These are phyloP conservation scores for Melikaiella ostensackeni DNA, from an alignment of 2,888 invertebrate genomes.

Conservation along the genomic window DNA sequence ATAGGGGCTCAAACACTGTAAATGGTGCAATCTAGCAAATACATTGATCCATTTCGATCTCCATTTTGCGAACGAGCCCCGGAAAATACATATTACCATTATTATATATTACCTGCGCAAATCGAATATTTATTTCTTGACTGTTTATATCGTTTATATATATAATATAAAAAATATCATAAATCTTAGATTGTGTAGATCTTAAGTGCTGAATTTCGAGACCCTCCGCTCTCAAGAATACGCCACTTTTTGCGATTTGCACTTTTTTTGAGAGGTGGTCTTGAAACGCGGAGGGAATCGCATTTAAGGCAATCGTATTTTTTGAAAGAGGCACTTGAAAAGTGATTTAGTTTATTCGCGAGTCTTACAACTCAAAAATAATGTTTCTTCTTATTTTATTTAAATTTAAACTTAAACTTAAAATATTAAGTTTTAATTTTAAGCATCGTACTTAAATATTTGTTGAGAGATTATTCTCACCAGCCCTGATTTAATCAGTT, in stretches of 20 bases:
- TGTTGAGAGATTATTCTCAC: slow-evolving; percentile 42
- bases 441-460: slow-evolving; percentile 45
- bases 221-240: slow-evolving; percentile 20
- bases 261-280: slow-evolving; percentile 34
- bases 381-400: neutral
- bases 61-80: slow-evolving; percentile 15
- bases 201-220: slow-evolving; percentile 26
- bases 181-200: slow-evolving; percentile 51
- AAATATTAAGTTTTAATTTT: slow-evolving; percentile 26
- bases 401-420: neutral
- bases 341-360: slow-evolving; percentile 31
- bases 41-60: slow-evolving; percentile 9
- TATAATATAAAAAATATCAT: slow-evolving; percentile 44
- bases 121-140: slow-evolving; percentile 60
- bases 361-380: neutral
- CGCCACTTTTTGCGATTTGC: neutral
- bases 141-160: slow-evolving; percentile 55
- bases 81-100: slow-evolving; percentile 31
- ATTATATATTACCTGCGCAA: slow-evolving; percentile 28
- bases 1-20: neutral
- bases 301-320: slow-evolving; percentile 43
- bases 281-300: slow-evolving; percentile 45
- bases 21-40: slow-evolving; percentile 20
- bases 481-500: slow-evolving; percentile 40
- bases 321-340: slow-evolving; percentile 21